Base-by-base conservation (phyloP, 2,113 vertebrate species). In the Rhinoderma darwinii region DNA sequence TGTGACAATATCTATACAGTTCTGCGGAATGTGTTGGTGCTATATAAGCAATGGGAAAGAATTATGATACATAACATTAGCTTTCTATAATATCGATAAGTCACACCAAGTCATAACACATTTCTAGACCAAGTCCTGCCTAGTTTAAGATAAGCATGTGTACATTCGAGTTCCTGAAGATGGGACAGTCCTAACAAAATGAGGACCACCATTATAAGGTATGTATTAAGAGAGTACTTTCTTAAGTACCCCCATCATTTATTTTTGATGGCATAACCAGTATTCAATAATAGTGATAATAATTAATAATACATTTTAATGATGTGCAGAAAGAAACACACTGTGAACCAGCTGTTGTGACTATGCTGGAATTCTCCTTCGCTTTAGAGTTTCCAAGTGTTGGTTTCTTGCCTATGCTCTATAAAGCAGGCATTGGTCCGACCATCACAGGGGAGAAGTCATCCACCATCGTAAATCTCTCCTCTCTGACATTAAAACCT, bases 401-500 rank as follows among this genome's bases (percentile, higher is more conserved):
- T 37, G 41, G 54, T 27, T 82, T 47, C 14, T 30, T n/a, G 41
- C 47, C 27, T 56, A 73, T 51, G 66, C 68, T 84, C 51, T 75
- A 43, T 75, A 59, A 75, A 84, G 70, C 83, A 75, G 83, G 50
- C 61, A 68, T 7, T 74, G 50, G 44, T 51, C 68, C 82, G 47
- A 12, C 32, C 84, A 37, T 32, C 74, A 66, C 75, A n/a, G 43
- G 84, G 59, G 75, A 79, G 59, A 61, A 66, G 39, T 77, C 75
- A 43, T 25, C 50, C 73, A 25, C 30, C 59, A 35, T 44, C 30
- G 25, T 86, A 86, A 79, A 86, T 86, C 83, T 43, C 73, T 77
- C 30, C 17, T 14, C 75, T 66, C 75, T 68, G 61, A 61, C 73
- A 66, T 35, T 86, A 68, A 86, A 86, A 70, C 30, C 84, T 79